Percentiles rank a stretch among this genome's conserved stretches.
Conservation (phyloP, 2,797 vertebrate species). For the Prionace glauca region DNA sequence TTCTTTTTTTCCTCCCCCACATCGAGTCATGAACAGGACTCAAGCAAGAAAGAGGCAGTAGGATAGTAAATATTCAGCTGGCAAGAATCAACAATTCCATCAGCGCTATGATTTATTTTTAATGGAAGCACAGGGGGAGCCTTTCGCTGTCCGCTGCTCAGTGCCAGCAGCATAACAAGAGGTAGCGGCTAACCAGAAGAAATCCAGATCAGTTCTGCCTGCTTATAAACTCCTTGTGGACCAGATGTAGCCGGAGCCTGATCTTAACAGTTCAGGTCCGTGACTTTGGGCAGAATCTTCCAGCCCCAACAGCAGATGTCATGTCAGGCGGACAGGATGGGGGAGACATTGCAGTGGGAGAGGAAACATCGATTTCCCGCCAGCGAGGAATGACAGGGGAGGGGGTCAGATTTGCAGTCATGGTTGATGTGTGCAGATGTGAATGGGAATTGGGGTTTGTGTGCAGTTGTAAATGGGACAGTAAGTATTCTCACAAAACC, state of each 20-base stretch:
- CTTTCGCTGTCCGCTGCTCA: neutral
- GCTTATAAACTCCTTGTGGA: neutral
- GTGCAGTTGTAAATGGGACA: too few species aligned
- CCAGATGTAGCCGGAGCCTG: neutral
- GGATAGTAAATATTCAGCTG: neutral
- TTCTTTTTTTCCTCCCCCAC: neutral
- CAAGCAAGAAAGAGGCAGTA: neutral
- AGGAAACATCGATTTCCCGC: too few species aligned
- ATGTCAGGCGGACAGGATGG: too few species aligned
- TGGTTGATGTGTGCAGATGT: too few species aligned
- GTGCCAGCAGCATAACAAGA: neutral
- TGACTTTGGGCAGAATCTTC: neutral
- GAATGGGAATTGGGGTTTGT: too few species aligned
- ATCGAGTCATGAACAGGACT: neutral
- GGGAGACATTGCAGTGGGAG: too few species aligned
- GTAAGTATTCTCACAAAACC: too few species aligned
- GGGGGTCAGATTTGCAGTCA: too few species aligned
- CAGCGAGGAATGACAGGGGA: too few species aligned
- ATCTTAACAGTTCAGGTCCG: neutral
- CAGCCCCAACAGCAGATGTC: too few species aligned
- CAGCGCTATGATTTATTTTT: neutral
- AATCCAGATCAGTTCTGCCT: neutral
- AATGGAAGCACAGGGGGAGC: neutral
- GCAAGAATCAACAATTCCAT: neutral
- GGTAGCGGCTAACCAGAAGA: neutral